A percentile compares a stretch with the other conserved stretches of the same genome.
Conservation (phyloP, 2,888 invertebrate species). For the Trachelus troglodyta region DNA sequence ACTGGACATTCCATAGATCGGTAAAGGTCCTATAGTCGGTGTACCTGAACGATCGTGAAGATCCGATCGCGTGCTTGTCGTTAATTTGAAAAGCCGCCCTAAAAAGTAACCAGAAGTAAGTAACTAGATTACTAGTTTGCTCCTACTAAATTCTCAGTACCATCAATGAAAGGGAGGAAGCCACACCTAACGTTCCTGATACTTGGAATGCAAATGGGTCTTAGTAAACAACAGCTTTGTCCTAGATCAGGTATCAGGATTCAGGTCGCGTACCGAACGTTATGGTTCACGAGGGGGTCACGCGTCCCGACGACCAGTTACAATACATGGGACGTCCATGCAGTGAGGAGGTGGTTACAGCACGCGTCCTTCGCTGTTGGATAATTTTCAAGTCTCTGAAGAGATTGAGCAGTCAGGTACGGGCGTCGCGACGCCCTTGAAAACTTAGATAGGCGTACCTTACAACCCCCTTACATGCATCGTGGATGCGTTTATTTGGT, state of each 20-base stretch:
- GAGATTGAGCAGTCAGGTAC: background rate
- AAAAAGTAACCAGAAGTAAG: background rate
- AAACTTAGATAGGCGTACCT: background rate
- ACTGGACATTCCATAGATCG: background rate
- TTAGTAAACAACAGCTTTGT: constrained; percentile 19
- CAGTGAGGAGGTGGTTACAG: background rate
- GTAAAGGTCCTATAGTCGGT: background rate
- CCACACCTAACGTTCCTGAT: constrained; percentile 10
- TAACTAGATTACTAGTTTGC: background rate
- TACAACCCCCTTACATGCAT: background rate
- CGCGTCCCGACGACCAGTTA: background rate
- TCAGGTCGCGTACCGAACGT: constrained; percentile 24
- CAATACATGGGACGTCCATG: background rate
- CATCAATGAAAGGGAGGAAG: constrained; percentile 3
- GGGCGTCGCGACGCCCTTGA: background rate
- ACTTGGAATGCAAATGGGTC: constrained; percentile 24
- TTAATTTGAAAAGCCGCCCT: background rate
- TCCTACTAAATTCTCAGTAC: background rate
- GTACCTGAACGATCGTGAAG: no score
- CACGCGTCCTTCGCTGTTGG: background rate
- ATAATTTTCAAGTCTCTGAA: background rate
- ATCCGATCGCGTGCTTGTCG: background rate
- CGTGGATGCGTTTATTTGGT: background rate
- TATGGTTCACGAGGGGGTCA: background rate
- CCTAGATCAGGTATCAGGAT: constrained; percentile 23